Evolutionary conservation across 2,888 invertebrate species (phyloP).

Genomic region (Aricia artaxerxes): DNA sequence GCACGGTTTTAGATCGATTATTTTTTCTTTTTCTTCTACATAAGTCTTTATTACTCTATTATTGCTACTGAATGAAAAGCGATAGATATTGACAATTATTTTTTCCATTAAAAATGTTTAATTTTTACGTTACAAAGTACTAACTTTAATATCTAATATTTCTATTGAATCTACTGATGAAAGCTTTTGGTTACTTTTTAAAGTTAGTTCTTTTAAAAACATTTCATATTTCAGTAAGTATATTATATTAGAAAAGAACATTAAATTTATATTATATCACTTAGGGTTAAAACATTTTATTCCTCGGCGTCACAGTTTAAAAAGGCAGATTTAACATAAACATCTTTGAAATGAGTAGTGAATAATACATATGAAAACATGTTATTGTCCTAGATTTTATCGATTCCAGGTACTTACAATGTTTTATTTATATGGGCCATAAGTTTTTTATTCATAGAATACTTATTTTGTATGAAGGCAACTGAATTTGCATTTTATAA

Average conservation of each 20-base stretch:
- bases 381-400: conserved; percentile 27
- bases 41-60: too few relatives aligned
- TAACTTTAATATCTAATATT: background rate
- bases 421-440: conserved; percentile 26
- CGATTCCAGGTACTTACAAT: conserved; percentile 26
- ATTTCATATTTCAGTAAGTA: background rate
- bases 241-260: too few relatives aligned
- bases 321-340: conserved; percentile 18
- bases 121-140: background rate
- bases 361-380: conserved; percentile 21
- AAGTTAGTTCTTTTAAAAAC: too few relatives aligned
- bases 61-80: background rate
- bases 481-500: background rate
- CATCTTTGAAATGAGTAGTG: conserved; percentile 23
- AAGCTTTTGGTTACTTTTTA: background rate
- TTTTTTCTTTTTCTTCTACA: background rate
- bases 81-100: background rate
- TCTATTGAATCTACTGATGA: background rate
- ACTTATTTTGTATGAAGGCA: background rate
- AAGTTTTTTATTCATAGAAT: conserved; percentile 12
- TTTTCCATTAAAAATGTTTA: background rate
- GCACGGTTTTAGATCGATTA: conserved; percentile 29
- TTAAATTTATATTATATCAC: background rate
- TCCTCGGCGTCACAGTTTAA: conserved; percentile 6
- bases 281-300: background rate